Conservation (phyloP, 2,113 vertebrate species). For the Oryzias celebensis region DNA sequence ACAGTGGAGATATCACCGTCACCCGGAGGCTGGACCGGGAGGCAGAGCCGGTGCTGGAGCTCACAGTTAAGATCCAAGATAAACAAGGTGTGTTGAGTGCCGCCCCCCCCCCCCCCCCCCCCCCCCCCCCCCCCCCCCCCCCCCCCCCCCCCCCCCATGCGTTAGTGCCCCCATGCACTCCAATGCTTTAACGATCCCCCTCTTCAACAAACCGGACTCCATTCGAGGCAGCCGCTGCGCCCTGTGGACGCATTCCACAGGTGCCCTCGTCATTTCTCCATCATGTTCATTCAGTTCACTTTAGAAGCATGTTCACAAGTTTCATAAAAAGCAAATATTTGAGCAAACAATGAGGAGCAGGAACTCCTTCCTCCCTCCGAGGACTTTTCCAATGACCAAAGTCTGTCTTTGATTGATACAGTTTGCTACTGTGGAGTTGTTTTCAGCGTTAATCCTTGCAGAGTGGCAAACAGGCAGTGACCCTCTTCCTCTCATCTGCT, state of each 20-base stretch:
- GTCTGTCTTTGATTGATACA: slow-evolving; percentile 60
- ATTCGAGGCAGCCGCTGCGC: slow-evolving; percentile 13
- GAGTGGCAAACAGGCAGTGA: slow-evolving; percentile 73
- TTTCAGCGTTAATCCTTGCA: slow-evolving; percentile 79
- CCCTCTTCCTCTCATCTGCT: slow-evolving; percentile 73
- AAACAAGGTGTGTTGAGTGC: slow-evolving; percentile 77
- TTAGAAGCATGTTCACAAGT: too few relatives aligned
- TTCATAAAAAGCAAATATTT: neutral
- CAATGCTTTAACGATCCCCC: neutral
- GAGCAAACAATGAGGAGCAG: neutral
- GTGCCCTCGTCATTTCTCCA: slow-evolving; percentile 16
- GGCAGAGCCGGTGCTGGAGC: slow-evolving; percentile 75
- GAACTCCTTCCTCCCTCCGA: neutral
- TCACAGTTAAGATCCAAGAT: slow-evolving; percentile 83
- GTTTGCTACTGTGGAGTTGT: slow-evolving; percentile 66
- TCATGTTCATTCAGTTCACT: too few relatives aligned
- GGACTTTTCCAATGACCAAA: slow-evolving; percentile 16
- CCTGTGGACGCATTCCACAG: slow-evolving; percentile 47
- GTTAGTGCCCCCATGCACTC: neutral
- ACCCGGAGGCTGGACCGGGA: slow-evolving; percentile 81
- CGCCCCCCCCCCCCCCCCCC: too few relatives aligned
- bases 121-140: slow-evolving; percentile 67
- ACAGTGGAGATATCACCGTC: slow-evolving; percentile 82
- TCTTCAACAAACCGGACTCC: slow-evolving; percentile 31
- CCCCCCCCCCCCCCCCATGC: slow-evolving; percentile 20